phyloP scores from a whole-genome alignment of 2,113 vertebrate species.

The Myrmecophaga tridactyla region DNA sequence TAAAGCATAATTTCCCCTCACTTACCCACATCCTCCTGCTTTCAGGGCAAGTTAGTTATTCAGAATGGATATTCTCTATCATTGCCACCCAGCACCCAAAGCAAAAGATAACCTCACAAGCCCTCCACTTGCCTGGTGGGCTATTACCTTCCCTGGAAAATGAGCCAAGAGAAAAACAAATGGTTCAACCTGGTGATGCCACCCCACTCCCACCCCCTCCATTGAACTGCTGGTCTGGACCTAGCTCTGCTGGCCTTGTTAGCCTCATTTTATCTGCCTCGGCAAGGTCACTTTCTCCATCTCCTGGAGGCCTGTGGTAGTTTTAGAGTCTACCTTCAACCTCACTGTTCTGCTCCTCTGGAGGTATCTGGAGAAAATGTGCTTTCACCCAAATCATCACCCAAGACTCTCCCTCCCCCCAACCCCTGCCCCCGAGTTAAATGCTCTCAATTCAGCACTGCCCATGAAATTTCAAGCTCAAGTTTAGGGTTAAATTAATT shows the following conservation, averaged over 20 bases:
- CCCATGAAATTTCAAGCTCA: neutral
- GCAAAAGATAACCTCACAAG: neutral
- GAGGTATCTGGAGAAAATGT: neutral
- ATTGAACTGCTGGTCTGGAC: neutral
- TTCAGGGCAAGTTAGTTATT: neutral
- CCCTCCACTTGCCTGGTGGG: neutral
- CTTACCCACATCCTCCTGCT: neutral
- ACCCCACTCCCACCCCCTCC: neutral
- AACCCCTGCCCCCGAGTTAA: neutral
- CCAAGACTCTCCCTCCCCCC: neutral
- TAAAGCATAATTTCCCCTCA: neutral
- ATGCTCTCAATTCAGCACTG: neutral
- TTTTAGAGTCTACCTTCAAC: neutral
- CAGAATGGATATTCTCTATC: neutral
- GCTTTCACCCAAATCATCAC: neutral
- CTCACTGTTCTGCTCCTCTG: neutral
- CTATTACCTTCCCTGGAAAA: neutral
- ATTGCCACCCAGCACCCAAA: neutral
- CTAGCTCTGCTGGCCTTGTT: neutral
- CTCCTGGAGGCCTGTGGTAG: neutral
- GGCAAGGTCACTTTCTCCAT: neutral
- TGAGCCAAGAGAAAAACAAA: neutral
- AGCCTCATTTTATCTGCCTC: neutral
- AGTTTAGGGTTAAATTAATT: neutral
- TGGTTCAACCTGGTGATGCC: neutral